These are phyloP conservation scores for Antitype chi DNA, from an alignment of 2,888 invertebrate species.

Conservation along the genomic window DNA sequence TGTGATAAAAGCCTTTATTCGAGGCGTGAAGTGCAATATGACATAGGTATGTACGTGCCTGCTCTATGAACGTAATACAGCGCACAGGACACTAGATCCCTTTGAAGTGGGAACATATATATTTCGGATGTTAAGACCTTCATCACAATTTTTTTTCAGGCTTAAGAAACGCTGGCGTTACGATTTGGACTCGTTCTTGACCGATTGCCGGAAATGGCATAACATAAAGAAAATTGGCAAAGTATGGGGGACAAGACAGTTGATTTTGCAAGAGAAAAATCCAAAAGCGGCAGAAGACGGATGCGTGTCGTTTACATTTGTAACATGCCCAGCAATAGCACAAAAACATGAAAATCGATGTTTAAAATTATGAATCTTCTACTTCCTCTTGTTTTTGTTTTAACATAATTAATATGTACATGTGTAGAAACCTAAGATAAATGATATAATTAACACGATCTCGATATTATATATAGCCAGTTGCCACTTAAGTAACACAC, in stretches of 20 bases:
- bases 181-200: neutral
- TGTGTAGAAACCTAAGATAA: neutral
- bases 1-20: conserved; percentile 49
- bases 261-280: too few relatives aligned
- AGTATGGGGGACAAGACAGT: neutral
- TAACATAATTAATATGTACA: neutral
- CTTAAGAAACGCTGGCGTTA: neutral
- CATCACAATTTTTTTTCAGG: neutral
- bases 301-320: too few relatives aligned
- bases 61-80: neutral
- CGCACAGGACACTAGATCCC: neutral
- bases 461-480: neutral
- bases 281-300: too few relatives aligned
- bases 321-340: neutral
- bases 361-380: neutral
- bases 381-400: neutral
- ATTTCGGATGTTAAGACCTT: neutral
- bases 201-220: neutral
- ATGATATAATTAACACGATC: neutral
- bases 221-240: neutral
- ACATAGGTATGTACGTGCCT: conserved; percentile 1
- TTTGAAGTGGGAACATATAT: neutral
- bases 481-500: neutral
- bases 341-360: neutral
- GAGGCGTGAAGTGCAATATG: conserved; percentile 19